Evolutionary conservation across 2,797 vertebrate species (phyloP).

Genomic region (Rhinogobio ventralis): DNA sequence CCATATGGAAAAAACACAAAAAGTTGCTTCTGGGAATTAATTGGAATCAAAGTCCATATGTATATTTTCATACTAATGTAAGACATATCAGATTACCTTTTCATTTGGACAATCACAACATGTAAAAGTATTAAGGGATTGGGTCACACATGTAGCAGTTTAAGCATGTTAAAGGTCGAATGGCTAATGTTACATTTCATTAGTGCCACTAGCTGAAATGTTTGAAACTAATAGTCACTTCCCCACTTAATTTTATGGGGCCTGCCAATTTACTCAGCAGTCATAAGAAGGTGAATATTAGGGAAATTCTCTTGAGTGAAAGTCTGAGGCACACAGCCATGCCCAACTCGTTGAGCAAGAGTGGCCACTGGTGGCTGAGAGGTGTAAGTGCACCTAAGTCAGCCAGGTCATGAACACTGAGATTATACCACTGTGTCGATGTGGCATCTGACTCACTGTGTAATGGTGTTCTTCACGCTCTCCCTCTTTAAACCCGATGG

Average conservation of each 20-base stretch:
- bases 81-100: constrained; percentile 1
- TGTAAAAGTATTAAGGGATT: constrained; percentile 25
- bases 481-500: constrained; percentile 35
- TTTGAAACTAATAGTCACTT: constrained; percentile 24
- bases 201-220: constrained; percentile 33
- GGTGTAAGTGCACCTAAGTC: background rate
- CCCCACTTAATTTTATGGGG: constrained; percentile 30
- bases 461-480: constrained; percentile 9
- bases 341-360: background rate
- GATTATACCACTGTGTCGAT: constrained; percentile 15
- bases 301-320: background rate
- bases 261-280: constrained; percentile 11
- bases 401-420: constrained; percentile 1
- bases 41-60: constrained; percentile 28
- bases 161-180: constrained; percentile 37
- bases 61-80: constrained; percentile 34
- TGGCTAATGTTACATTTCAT: constrained; percentile 40
- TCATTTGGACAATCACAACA: constrained; percentile 17
- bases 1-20: constrained; percentile 27
- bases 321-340: background rate
- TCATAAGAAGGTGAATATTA: background rate
- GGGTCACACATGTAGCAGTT: constrained; percentile 38
- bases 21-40: constrained; percentile 49
- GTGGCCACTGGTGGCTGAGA: constrained; percentile 29
- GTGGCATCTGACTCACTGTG: constrained; percentile 30